A percentile compares a stretch with the other conserved stretches of the same genome.
Evolutionary conservation across 1,140 invertebrate species (phyloP).

Genomic region (Melanaphis sacchari): DNA sequence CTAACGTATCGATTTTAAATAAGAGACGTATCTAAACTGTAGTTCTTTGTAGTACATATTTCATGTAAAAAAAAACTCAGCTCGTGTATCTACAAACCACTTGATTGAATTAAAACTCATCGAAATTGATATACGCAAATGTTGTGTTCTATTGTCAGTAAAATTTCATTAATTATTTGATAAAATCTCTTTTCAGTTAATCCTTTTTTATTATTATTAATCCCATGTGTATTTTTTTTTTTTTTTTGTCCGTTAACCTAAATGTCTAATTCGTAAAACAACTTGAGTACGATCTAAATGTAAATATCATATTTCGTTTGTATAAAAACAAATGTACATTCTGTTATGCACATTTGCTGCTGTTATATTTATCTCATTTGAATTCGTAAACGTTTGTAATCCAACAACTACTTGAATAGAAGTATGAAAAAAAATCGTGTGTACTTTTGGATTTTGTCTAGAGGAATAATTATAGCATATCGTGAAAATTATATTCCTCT

Average conservation of each 20-base stretch:
- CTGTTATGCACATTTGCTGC: not conserved
- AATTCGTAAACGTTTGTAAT: not conserved
- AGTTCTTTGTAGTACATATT: not conserved
- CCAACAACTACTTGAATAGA: not conserved
- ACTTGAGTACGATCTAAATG: not conserved
- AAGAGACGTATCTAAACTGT: not conserved
- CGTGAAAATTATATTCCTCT: not conserved
- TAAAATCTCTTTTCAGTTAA: not conserved
- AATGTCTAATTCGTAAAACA: not conserved
- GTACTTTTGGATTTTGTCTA: not conserved
- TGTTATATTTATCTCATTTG: not conserved
- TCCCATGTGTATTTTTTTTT: not conserved
- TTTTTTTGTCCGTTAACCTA: not conserved
- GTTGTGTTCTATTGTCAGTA: not conserved
- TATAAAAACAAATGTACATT: not conserved
- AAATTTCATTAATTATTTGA: slow-evolving; percentile 16
- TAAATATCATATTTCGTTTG: not conserved
- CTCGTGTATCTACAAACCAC: not conserved
- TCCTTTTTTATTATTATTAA: not conserved
- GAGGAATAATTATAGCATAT: not conserved
- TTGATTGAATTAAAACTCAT: not conserved
- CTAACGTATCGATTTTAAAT: not conserved
- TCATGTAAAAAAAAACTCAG: not conserved
- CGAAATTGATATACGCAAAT: not conserved
- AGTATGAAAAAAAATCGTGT: not conserved